Evolutionary conservation across 2,888 invertebrate species (phyloP).

Genomic region (Xestoiulus laeticollis): DNA sequence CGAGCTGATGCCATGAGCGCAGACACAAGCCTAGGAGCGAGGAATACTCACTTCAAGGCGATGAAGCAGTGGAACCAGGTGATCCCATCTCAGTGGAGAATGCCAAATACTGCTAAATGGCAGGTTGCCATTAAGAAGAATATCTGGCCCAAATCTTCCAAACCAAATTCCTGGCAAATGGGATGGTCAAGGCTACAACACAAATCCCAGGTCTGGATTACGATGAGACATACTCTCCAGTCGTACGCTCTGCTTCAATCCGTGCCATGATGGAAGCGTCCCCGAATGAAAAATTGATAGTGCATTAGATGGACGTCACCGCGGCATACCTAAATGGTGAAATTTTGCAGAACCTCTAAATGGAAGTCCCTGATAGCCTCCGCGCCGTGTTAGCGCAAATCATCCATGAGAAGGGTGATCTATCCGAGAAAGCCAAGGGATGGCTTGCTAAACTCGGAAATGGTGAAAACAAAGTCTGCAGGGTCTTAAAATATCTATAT

Average conservation of each 20-base stretch:
- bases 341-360: background rate
- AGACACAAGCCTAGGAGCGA: too few species aligned
- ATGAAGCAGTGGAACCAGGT: too few species aligned
- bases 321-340: background rate
- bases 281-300: background rate
- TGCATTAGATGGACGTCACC: background rate
- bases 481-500: background rate
- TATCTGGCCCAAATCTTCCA: background rate
- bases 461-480: background rate
- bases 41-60: too few species aligned
- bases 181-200: background rate
- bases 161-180: background rate
- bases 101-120: too few species aligned
- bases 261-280: background rate
- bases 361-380: background rate
- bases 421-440: background rate
- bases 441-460: background rate
- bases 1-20: too few species aligned
- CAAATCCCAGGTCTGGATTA: background rate
- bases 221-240: background rate
- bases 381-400: background rate
- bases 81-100: too few species aligned
- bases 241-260: background rate
- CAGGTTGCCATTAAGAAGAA: too few species aligned
- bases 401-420: background rate